Base-by-base conservation (phyloP, 2,888 invertebrate species). In the Erebia epiphron region DNA sequence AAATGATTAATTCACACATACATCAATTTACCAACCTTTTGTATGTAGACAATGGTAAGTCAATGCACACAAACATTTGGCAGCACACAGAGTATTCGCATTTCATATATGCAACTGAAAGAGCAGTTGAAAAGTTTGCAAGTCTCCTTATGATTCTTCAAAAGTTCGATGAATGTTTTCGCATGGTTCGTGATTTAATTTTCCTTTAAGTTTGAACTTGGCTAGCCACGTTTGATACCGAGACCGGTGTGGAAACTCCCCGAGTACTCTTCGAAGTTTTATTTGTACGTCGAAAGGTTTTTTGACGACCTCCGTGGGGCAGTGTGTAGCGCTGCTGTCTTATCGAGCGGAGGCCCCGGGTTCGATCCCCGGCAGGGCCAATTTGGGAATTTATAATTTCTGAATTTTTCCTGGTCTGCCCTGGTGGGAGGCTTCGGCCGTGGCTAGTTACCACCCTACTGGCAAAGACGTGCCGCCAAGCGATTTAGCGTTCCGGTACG, bases 81-180 rank as follows among this genome's bases (percentile, higher is more conserved):
- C 54, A 54, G 16, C 54, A 54, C 1, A 54, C 54, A n/a, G n/a
- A n/a, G n/a, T n/a, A n/a, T n/a, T 46, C 57, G n/a, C 49, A 26
- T 57, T 66, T 58, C 57, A 58, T 67, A 13, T 52, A 46, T 5
- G 46, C 18, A 57, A 35, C 58, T 57, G 18, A 58, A 67, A 67
- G 49, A 58, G 67, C 58, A 67, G 43, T 67, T 67, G 49, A 57
- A 66, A 67, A 67, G 46, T 67, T 67, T 49, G n/a, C 58, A 67
- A 67, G 67, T 35, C 18, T 66, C 21, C 65, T 58, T 67, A 67
- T 58, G 49, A 67, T 67, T 67, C 67, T 58, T 67, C 49, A 58
- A 46, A 67, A 67, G 46, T 67, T 58, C 67, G 67, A 58, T 58
- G 58, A 67, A 67, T 58, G 58, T 58, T 67, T 67, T 67, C 67